Conservation (phyloP, 2,888 invertebrate genomes). For the Drosophila monieri region DNA sequence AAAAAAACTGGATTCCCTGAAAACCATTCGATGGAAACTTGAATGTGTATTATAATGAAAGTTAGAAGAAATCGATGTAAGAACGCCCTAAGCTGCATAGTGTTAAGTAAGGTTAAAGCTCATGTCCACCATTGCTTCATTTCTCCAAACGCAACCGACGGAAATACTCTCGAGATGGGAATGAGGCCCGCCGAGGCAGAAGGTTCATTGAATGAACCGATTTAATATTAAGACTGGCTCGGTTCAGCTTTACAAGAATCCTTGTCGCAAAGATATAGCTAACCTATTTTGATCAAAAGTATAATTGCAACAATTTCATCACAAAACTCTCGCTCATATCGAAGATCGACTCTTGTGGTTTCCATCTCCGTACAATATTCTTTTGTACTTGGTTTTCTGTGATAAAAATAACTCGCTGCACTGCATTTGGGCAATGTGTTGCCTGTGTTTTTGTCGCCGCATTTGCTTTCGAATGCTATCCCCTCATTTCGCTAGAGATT, state of each 20-base stretch:
- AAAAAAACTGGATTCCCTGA: background rate
- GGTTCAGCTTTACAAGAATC: background rate
- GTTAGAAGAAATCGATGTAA: constrained; percentile 8
- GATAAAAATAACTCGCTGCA: constrained; percentile 64
- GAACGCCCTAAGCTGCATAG: constrained; percentile 28
- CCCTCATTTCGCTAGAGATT: constrained; percentile 36
- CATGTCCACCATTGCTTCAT: constrained; percentile 3
- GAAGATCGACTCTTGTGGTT: constrained; percentile 3
- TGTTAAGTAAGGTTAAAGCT: constrained; percentile 25
- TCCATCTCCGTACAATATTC: constrained; percentile 35
- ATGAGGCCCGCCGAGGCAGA: background rate
- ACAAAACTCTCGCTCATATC: constrained; percentile 6
- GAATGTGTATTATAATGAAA: constrained; percentile 23
- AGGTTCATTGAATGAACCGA: constrained; percentile 6
- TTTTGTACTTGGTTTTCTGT: constrained; percentile 74
- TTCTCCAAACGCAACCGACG: background rate
- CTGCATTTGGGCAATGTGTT: constrained; percentile 52
- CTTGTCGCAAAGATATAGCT: constrained; percentile 6
- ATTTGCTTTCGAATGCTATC: constrained; percentile 10
- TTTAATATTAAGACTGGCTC: constrained; percentile 6
- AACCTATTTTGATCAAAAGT: background rate
- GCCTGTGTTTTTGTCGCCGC: constrained; percentile 34
- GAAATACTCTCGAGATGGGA: constrained; percentile 1
- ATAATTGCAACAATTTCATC: constrained; percentile 5
- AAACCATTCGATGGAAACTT: constrained; percentile 5